Evolutionary conservation across 35 echinoderm and acorn worm genomes (phyloP), one percentile per base, ranked within the genome.

Genomic region (Eucidaris tribuloides): DNA sequence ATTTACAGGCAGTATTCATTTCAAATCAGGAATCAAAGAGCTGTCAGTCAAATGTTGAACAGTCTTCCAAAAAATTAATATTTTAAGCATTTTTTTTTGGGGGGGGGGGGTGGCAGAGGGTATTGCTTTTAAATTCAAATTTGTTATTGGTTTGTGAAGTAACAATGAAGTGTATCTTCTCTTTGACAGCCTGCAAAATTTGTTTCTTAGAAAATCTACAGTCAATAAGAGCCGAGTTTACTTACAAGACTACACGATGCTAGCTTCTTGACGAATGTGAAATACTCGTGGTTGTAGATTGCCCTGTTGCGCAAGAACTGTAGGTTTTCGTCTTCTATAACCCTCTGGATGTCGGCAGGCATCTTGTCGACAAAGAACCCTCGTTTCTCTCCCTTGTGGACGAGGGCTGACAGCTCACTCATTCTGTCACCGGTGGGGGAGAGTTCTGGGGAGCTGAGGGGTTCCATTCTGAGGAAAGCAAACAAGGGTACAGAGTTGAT

Each of bases 241-340:
- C 86, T 98, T 78, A 98, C 95, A 80, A 89, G 49, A 83, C 90
- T 98, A 83, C 95, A 98, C 22, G 87, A 89, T 9, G 86, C 86
- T 57, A 98, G 82, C 37, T 28, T 81, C 29, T 87, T 28, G 22
- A 98, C 56, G 58, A 98, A 98, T 50, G 84, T 98, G 83, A 98
- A 93, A 84, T 98, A 98, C 43, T 93, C 95, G 30, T 63, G 58
- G 84, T 89, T 92, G 43, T 90, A 93, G 58, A 98, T 72, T 14
- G 82, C 95, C 39, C 86, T 61, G 58, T 93, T 88, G 19, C 86
- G 61, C 36, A 98, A 66, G 40, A 90, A 98, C 78, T 92, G 95
- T 5, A 98, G 79, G 58, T 98, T 98, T 33, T 89, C 86, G 63
- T 93, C 90, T 20, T 65, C 48, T 19, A 98, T 98, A 29, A 79